Percentiles rank a stretch among this genome's conserved stretches.
Evolutionary conservation across 2,113 vertebrate genomes (phyloP).

Genomic region (Herpetotheres cachinnans): DNA sequence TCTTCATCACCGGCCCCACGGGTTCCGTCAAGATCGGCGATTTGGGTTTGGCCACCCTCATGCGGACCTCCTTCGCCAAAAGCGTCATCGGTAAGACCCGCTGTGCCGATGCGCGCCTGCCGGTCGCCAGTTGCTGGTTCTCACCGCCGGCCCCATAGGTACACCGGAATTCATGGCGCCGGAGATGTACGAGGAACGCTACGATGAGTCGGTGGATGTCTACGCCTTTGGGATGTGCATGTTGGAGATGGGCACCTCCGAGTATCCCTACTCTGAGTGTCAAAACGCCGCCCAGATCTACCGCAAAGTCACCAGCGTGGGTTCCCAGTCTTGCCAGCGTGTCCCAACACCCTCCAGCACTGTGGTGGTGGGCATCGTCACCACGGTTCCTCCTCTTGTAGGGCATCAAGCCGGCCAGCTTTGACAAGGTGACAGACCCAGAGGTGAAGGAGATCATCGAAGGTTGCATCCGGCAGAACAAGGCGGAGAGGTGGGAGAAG

Average conservation of each 20-base stretch:
- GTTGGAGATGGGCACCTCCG: slow-evolving; percentile 94
- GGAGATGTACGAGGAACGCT: slow-evolving; percentile 92
- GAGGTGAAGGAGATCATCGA: slow-evolving; percentile 97
- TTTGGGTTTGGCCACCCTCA: slow-evolving; percentile 91
- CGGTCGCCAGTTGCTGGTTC: background rate
- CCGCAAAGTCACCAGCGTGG: slow-evolving; percentile 96
- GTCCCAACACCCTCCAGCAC: too few relatives aligned
- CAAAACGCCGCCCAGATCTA: slow-evolving; percentile 96
- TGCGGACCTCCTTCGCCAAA: slow-evolving; percentile 94
- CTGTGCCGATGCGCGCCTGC: background rate
- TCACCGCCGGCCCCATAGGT: background rate
- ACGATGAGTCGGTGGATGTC: slow-evolving; percentile 93
- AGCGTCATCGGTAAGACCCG: slow-evolving; percentile 87
- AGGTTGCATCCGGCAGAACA: slow-evolving; percentile 91
- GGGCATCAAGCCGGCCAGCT: slow-evolving; percentile 96
- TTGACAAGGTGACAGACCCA: slow-evolving; percentile 91
- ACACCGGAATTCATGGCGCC: background rate
- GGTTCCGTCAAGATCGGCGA: slow-evolving; percentile 96
- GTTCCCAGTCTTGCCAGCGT: slow-evolving; percentile 31
- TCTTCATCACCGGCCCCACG: slow-evolving; percentile 96
- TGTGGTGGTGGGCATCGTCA: background rate
- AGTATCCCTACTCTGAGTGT: slow-evolving; percentile 95
- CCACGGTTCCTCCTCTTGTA: background rate
- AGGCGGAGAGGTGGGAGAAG: slow-evolving; percentile 80
- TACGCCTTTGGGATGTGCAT: slow-evolving; percentile 98